Percentiles rank a stretch among this genome's conserved stretches.
Evolutionary conservation across 2,113 vertebrate genomes (phyloP).

Genomic region (Stomatorhinus ivindoensis): DNA sequence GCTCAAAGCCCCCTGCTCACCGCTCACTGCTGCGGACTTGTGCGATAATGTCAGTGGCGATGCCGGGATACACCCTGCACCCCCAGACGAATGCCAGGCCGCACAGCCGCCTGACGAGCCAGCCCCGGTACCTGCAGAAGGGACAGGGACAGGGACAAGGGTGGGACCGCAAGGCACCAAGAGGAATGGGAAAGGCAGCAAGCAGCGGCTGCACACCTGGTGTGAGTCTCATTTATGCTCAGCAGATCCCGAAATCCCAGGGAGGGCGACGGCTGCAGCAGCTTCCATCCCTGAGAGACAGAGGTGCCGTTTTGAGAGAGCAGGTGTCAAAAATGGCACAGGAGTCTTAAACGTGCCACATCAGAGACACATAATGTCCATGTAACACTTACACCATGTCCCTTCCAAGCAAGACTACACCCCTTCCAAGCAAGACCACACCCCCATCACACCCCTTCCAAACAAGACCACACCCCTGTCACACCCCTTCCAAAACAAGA

Average conservation of each 20-base stretch:
- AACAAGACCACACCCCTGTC: background rate
- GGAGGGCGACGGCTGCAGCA: conserved; percentile 33
- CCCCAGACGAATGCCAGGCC: conserved; percentile 54
- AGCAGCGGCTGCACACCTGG: conserved; percentile 44
- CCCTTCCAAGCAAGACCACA: background rate
- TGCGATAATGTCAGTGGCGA: conserved; percentile 37
- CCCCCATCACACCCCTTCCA: background rate
- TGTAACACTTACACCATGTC: background rate
- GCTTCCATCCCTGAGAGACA: conserved; percentile 42
- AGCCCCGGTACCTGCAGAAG: conserved; percentile 55
- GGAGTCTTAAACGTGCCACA: background rate
- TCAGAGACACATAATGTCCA: background rate
- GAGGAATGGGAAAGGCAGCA: background rate
- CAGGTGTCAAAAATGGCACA: background rate
- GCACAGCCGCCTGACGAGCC: conserved; percentile 60
- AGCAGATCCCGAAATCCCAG: conserved; percentile 57
- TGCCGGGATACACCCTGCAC: conserved; percentile 48
- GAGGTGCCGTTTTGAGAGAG: conserved; percentile 22
- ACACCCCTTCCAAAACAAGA: background rate
- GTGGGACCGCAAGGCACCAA: background rate
- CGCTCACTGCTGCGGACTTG: conserved; percentile 50
- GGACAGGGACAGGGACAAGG: background rate
- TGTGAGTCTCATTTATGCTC: conserved; percentile 53
- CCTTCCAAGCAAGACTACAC: background rate
- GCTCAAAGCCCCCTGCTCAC: conserved; percentile 33